phyloP scores from a whole-genome alignment of 2,113 vertebrate genomes.

The Macquaria ambigua region DNA sequence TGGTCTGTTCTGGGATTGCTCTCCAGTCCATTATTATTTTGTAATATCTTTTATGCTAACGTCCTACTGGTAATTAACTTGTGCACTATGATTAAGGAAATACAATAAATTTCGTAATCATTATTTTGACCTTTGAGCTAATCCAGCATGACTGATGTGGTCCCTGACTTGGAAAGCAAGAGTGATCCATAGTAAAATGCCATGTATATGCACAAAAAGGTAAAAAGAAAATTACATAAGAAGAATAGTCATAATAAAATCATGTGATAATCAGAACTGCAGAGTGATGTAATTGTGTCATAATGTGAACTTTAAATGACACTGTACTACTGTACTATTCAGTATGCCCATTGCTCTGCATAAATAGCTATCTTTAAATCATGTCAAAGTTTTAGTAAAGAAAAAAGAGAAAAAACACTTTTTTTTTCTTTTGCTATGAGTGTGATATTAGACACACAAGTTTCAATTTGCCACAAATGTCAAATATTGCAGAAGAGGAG shows the following conservation, averaged over 20 bases:
- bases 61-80: neutral
- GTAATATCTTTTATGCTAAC: neutral
- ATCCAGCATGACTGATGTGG: neutral
- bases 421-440: neutral
- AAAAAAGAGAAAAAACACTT: neutral
- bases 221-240: neutral
- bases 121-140: slow-evolving; percentile 26
- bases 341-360: neutral
- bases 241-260: slow-evolving; percentile 5
- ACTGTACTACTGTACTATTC: neutral
- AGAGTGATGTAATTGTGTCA: neutral
- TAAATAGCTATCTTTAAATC: neutral
- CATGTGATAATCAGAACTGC: neutral
- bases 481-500: neutral
- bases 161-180: slow-evolving; percentile 6
- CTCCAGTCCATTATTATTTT: neutral
- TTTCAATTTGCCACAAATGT: neutral
- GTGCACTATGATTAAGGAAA: neutral
- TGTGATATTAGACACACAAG: neutral
- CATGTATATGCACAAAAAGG: neutral
- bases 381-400: neutral
- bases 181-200: neutral
- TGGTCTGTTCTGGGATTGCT: neutral
- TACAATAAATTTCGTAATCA: neutral
- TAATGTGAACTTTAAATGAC: neutral